Percentiles rank a stretch among this genome's conserved stretches.
phyloP scores from a whole-genome alignment of 2,797 vertebrate genomes.

The Tenualosa thibaudeaui region DNA sequence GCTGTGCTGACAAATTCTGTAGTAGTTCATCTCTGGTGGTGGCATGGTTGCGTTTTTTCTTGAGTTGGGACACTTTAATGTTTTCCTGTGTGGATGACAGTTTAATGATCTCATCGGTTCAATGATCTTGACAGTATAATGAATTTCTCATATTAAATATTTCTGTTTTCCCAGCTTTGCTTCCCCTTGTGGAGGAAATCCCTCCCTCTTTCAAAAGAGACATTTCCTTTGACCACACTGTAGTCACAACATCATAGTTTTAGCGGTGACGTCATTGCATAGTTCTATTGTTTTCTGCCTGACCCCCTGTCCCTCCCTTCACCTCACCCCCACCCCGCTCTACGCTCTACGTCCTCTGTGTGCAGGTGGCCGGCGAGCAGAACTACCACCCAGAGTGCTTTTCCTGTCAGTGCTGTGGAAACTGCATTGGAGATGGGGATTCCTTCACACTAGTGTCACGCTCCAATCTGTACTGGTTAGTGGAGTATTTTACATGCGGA shows the following conservation, averaged over 20 bases:
- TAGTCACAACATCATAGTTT: slow-evolving; percentile 32
- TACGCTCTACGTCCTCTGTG: slow-evolving; percentile 27
- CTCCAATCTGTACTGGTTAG: slow-evolving; percentile 89
- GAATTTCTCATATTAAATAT: background rate
- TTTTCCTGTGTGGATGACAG: background rate
- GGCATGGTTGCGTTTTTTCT: background rate
- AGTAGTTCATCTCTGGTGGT: too few species aligned
- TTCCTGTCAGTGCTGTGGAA: slow-evolving; percentile 82
- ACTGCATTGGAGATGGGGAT: slow-evolving; percentile 92
- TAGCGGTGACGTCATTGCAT: slow-evolving; percentile 40
- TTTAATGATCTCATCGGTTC: background rate
- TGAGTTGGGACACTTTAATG: background rate
- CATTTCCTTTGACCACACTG: slow-evolving; percentile 38
- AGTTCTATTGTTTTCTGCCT: slow-evolving; percentile 5
- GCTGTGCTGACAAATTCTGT: background rate
- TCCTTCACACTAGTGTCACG: slow-evolving; percentile 88
- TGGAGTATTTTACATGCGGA: background rate
- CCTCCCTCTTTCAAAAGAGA: slow-evolving; percentile 27
- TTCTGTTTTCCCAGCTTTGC: background rate
- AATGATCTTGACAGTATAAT: too few species aligned
- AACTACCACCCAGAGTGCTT: slow-evolving; percentile 98
- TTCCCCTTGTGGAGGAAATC: background rate
- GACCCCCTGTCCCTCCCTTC: background rate
- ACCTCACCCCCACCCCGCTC: background rate
- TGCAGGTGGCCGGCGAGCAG: slow-evolving; percentile 90